Evolutionary conservation across 2,113 vertebrate genomes (phyloP).

Genomic region (Platanista minor): DNA sequence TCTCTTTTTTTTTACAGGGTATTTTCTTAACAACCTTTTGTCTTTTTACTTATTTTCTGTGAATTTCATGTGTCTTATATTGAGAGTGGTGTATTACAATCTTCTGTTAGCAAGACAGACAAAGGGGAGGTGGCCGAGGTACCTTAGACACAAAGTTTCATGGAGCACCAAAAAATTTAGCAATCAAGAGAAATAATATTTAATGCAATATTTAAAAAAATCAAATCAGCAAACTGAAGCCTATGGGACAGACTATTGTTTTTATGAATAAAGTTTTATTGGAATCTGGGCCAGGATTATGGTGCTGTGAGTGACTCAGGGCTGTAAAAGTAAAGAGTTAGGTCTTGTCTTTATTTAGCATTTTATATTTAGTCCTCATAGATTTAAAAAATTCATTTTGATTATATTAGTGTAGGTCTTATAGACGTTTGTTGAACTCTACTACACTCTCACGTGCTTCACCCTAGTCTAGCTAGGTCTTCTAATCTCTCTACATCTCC

Average conservation of each 20-base stretch:
- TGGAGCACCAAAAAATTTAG: not conserved
- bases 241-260: not conserved
- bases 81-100: not conserved
- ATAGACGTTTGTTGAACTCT: not conserved
- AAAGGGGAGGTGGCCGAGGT: not conserved
- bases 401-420: not conserved
- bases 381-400: not conserved
- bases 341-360: not conserved
- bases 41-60: not conserved
- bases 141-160: not conserved
- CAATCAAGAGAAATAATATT: not conserved
- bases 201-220: not conserved
- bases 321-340: not conserved
- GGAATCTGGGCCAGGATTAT: not conserved
- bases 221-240: not conserved
- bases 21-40: not conserved
- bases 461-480: not conserved
- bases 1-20: not conserved
- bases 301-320: not conserved
- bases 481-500: not conserved
- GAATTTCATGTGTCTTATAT: not conserved
- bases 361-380: not conserved
- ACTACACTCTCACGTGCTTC: not conserved
- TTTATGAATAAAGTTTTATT: not conserved
- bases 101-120: not conserved